phyloP scores from a whole-genome alignment of 2,113 vertebrate species.

The Chiloscyllium plagiosum region DNA sequence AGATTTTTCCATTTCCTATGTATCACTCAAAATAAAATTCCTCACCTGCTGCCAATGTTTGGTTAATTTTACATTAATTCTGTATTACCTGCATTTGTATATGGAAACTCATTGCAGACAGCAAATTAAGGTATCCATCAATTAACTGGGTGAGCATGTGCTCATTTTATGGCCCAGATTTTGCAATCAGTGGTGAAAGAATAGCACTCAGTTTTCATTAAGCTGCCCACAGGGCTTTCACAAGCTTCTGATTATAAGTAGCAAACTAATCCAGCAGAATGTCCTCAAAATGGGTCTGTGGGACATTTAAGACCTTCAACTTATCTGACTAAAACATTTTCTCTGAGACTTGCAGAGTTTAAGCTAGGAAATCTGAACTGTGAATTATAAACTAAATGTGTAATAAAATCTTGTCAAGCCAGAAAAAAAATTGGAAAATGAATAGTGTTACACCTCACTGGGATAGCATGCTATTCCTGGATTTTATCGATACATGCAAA shows the following conservation, averaged over 20 bases:
- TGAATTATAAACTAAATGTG: no score
- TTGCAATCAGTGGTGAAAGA: background rate
- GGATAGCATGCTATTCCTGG: no score
- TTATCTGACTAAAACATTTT: background rate
- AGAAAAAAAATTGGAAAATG: no score
- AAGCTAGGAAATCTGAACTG: no score
- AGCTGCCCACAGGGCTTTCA: background rate
- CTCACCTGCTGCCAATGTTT: background rate
- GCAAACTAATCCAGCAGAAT: background rate
- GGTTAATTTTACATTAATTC: background rate
- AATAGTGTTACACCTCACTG: no score
- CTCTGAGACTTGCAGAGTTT: background rate
- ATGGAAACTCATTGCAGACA: background rate
- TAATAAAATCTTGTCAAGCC: no score
- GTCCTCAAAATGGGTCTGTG: background rate
- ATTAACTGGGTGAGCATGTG: background rate
- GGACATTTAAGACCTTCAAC: background rate
- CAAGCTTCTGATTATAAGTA: no score
- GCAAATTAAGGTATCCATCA: background rate
- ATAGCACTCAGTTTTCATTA: background rate
- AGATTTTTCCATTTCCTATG: background rate
- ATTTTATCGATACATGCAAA: no score
- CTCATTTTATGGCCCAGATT: background rate
- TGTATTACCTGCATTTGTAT: background rate
- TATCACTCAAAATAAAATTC: background rate